Evolutionary conservation across 2,797 vertebrate species (phyloP).

Genomic region (Hippopotamyrus pictus): DNA sequence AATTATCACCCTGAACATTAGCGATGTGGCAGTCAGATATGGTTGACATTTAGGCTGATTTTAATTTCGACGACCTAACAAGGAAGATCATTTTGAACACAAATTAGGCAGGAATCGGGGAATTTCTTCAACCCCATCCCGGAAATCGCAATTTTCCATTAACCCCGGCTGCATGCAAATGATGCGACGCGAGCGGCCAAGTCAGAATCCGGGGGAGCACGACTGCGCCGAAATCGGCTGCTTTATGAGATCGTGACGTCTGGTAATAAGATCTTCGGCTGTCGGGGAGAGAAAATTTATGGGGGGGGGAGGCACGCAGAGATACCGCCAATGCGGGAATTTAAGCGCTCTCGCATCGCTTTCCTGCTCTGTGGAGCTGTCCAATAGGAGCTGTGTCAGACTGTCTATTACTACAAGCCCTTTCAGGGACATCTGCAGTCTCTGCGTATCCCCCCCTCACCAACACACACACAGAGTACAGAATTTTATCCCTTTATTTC

Average conservation of each 20-base stretch:
- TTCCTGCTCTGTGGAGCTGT: not conserved
- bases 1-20: not conserved
- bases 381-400: not conserved
- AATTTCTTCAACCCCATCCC: slow-evolving; percentile 59
- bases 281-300: slow-evolving; percentile 11
- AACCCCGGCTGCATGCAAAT: slow-evolving; percentile 49
- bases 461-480: not conserved
- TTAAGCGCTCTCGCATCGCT: not conserved
- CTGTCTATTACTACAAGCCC: not conserved
- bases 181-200: slow-evolving; percentile 22
- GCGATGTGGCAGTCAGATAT: not conserved
- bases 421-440: not conserved
- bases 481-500: not conserved
- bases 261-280: slow-evolving; percentile 20
- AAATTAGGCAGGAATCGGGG: slow-evolving; percentile 59
- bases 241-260: slow-evolving; percentile 23
- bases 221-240: slow-evolving; percentile 11
- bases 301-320: not conserved
- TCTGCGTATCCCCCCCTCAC: too few relatives aligned
- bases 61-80: slow-evolving; percentile 19
- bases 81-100: slow-evolving; percentile 52
- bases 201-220: slow-evolving; percentile 21
- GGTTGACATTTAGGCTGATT: slow-evolving; percentile 6
- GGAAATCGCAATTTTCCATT: slow-evolving; percentile 69
- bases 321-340: slow-evolving; percentile 11